Evolutionary conservation across 1,140 invertebrate species (phyloP), one percentile per base, ranked within the genome.

Genomic region (Eupristina koningsbergeri): DNA sequence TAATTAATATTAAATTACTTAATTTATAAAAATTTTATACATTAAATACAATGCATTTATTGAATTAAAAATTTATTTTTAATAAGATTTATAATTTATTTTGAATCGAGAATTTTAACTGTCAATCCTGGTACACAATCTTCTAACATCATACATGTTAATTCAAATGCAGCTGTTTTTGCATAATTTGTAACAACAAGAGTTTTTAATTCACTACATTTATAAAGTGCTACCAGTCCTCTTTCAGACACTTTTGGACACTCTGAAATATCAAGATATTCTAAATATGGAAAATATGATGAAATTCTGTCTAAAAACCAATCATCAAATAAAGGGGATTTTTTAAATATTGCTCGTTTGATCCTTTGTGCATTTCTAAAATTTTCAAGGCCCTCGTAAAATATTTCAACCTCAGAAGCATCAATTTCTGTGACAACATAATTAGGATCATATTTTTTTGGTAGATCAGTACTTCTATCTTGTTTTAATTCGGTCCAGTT

Each of bases 371-470:
- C 90, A 81, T 93, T 92, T 87, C 93, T 89, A 15, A 97, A 90
- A 88, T 96, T 96, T 36, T 94, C 91, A n/a, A 96, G 87, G 36
- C 95, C 95, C 92, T 97, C 95, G 89, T 96, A 96, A 87, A 93
- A 91, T 0, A 97, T 63, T 29, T 92, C 81, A 78, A 95, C 93
- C 58, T 93, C 91, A 34, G 93, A 94, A 29, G 93, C 94, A 91
- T 97, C 95, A 74, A 97, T 91, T 29, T 93, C 95, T 89, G 96
- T 94, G 69, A 97, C 58, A 80, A 93, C 89, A 81, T 94, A 94
- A 13, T 89, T 89, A 1, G 93, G 88, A 85, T 94, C 87, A 84
- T 93, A 95, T 7, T 81, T 87, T 2, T 86, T 86, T 34, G 96
- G 96, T 41, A 97, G 89, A 67, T 93, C 87, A 69, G 89, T 88